Evolutionary conservation across 2,797 vertebrate species (phyloP).

Genomic region (Sitta carolinensis): DNA sequence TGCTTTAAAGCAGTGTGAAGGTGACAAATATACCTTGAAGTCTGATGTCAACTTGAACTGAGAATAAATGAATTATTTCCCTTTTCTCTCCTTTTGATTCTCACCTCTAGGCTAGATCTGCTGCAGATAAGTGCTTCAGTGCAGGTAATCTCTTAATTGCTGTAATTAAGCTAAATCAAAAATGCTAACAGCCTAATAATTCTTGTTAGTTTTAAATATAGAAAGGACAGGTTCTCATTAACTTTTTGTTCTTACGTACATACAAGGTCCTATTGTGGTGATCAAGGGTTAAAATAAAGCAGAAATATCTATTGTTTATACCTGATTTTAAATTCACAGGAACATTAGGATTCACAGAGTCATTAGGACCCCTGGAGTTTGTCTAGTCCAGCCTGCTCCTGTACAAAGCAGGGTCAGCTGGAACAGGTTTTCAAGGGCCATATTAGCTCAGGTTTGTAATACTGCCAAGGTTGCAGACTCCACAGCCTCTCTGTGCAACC

Average conservation of each 20-base stretch:
- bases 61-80: neutral
- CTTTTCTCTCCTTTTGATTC: neutral
- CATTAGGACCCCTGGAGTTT: neutral
- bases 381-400: neutral
- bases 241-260: neutral
- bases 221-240: neutral
- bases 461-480: neutral
- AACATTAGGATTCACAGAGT: neutral
- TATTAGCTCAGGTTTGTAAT: neutral
- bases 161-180: slow-evolving; percentile 49
- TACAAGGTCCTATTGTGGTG: neutral
- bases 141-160: slow-evolving; percentile 42
- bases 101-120: slow-evolving; percentile 31
- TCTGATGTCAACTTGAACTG: neutral
- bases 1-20: neutral
- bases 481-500: neutral
- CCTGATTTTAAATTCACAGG: neutral
- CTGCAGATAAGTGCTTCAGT: neutral
- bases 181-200: slow-evolving; percentile 47
- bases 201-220: neutral
- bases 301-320: neutral
- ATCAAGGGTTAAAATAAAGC: neutral
- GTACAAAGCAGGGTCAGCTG: neutral
- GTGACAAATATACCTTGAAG: neutral
- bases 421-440: neutral